Evolutionary conservation across 2,797 vertebrate species (phyloP).

Genomic region (Chiropotes sagulatus): DNA sequence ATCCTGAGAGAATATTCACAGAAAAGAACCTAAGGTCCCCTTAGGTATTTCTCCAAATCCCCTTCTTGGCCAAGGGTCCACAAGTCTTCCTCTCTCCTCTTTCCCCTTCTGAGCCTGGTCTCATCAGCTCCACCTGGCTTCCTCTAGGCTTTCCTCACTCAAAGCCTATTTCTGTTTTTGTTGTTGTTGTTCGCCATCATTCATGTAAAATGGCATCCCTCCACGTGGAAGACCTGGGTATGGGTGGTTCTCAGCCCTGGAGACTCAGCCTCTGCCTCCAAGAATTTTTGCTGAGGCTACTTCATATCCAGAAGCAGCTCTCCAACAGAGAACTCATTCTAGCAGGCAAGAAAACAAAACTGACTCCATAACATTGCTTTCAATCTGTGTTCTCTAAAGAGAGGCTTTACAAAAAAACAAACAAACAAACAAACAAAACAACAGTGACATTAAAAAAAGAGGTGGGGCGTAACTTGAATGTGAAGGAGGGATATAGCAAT

Average conservation of each 20-base stretch:
- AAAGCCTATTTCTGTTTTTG: neutral
- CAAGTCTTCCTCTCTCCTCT: neutral
- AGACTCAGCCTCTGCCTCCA: neutral
- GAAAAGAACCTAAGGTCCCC: neutral
- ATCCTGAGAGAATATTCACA: neutral
- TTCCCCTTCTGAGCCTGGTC: neutral
- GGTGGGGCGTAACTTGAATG: neutral
- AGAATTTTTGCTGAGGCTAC: neutral
- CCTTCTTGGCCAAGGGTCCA: neutral
- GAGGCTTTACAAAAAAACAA: neutral
- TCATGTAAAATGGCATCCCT: neutral
- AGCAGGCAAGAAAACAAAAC: neutral
- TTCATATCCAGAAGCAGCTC: neutral
- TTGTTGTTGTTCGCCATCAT: neutral
- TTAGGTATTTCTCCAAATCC: neutral
- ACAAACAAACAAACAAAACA: neutral
- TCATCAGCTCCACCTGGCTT: neutral
- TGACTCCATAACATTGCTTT: neutral
- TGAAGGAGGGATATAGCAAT: slow-evolving; percentile 28
- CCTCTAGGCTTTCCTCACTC: neutral
- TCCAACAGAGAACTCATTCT: neutral
- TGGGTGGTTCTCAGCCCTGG: neutral
- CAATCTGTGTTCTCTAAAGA: neutral
- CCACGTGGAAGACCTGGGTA: neutral
- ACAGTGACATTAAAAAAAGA: neutral